Evolutionary conservation across 2,888 invertebrate species (phyloP), one percentile per base, ranked within the genome.

Genomic region (Erynnis tages): DNA sequence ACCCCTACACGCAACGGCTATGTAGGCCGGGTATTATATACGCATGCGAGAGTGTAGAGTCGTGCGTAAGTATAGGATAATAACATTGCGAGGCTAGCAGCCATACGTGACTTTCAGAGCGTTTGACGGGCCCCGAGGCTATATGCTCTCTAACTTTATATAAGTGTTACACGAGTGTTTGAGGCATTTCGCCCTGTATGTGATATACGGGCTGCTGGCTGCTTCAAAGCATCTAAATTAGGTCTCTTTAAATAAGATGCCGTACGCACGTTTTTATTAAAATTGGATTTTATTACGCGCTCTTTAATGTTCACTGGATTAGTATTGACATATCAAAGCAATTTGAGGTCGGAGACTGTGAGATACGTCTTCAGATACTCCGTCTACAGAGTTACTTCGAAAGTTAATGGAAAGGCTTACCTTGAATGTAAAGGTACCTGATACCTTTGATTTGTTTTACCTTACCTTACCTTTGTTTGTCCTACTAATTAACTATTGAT

Each of bases 21-120:
- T 41, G 49, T 49, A 48, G 40, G 48, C 32, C 49, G 48, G 23
- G 29, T 32, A 44, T 32, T 10, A 38, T 38, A 30, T 67, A 60
- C 55, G 53, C 57, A 60, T 69, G 68, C 68, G 71, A 73, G 63
- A 65, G 69, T 69, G 65, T 67, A 72, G 67, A 73, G 74, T 68
- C 76, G 77, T 83, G 81, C 82, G 86, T 87, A 82, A 84, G 85
- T 86, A 85, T 86, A 76, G 74, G 85, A 85, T 86, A 86, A 85
- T 87, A 88, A 87, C 81, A 86, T 86, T 77, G 82, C 77, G 79
- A 81, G 81, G 76, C 82, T 77, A 79, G 30, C 43, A 41, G 23
- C 67, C 84, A 82, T 83, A 86, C 87, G 88, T 88, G 87, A 84
- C 86, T 87, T 82, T 79, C 79, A 78, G 76, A 73, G 76, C 79